phyloP scores from a whole-genome alignment of 2,113 vertebrate species.

The Thermophis baileyi region DNA sequence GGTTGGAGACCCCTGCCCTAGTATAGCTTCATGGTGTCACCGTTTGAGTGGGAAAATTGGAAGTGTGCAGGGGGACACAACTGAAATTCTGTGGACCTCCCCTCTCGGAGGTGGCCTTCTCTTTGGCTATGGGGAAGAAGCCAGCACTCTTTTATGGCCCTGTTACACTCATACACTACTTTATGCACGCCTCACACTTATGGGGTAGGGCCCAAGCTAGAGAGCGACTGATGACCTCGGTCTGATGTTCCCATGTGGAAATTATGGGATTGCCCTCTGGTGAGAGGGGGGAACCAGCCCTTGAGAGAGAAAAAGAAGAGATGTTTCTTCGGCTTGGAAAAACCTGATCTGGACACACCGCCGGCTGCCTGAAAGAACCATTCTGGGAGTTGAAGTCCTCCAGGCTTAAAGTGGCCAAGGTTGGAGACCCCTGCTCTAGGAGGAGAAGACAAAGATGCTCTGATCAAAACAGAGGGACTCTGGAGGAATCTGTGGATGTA shows the following conservation, averaged over 20 bases:
- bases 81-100: background rate
- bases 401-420: too few species aligned
- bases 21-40: background rate
- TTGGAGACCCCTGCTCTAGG: too few species aligned
- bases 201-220: too few species aligned
- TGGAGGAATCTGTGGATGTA: too few species aligned
- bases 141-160: too few species aligned
- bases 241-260: slow-evolving; percentile 11
- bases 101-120: too few species aligned
- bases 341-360: background rate
- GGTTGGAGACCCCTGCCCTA: too few species aligned
- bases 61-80: accelerated
- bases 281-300: background rate
- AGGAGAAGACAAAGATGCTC: too few species aligned
- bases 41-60: background rate
- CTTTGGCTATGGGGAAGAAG: background rate
- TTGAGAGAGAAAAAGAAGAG: background rate
- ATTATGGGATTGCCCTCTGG: background rate
- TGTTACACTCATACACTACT: accelerated
- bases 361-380: background rate
- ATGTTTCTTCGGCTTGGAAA: too few species aligned
- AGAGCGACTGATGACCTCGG: background rate
- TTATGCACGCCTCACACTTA: background rate
- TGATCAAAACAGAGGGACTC: background rate
- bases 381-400: too few species aligned